phyloP scores from a whole-genome alignment of 2,888 invertebrate species.

The Amaurobius ferox region DNA sequence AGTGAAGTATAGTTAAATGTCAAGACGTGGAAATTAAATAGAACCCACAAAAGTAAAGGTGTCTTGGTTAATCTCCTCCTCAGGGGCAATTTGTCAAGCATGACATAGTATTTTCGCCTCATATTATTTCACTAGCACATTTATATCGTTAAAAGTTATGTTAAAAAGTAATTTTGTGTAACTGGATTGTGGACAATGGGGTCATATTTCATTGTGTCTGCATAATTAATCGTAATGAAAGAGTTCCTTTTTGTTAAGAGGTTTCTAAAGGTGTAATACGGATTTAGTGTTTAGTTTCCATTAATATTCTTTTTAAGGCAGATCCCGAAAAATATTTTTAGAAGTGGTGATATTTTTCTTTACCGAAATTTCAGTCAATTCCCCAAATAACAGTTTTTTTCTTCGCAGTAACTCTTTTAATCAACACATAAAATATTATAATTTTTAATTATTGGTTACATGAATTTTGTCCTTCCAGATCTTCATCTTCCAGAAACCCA shows the following conservation, averaged over 20 bases:
- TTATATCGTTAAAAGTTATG: background rate
- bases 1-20: background rate
- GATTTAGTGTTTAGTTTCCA: too few relatives aligned
- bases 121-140: background rate
- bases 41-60: background rate
- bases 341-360: too few relatives aligned
- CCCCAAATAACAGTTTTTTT: too few relatives aligned
- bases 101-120: background rate
- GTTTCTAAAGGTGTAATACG: background rate
- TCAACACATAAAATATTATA: too few relatives aligned
- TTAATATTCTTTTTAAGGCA: too few relatives aligned
- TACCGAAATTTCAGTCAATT: too few relatives aligned
- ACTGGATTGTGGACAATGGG: background rate
- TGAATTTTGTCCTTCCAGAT: too few relatives aligned
- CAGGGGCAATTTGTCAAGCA: background rate
- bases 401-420: too few relatives aligned
- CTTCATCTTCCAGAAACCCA: too few relatives aligned
- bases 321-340: too few relatives aligned
- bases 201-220: background rate
- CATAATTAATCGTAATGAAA: background rate
- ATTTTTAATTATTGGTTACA: too few relatives aligned
- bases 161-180: constrained; percentile 1
- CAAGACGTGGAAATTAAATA: background rate
- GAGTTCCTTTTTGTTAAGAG: background rate
- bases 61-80: background rate